Base-by-base conservation (phyloP, 1,140 invertebrate species). In the Drosophila bocki region DNA sequence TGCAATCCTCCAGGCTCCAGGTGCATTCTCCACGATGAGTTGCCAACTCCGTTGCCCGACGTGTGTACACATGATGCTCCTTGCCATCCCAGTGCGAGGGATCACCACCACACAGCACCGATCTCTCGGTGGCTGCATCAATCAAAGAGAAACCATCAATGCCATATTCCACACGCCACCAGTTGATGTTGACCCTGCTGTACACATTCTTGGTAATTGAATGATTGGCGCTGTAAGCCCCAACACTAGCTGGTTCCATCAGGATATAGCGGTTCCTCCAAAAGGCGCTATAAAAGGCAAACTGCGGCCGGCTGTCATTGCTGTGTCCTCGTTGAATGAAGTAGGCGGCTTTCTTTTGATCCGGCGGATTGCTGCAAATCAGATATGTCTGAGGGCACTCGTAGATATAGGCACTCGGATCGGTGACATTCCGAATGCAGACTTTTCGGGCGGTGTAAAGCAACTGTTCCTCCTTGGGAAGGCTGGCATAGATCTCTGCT, bases 1-100 rank as follows among this genome's bases (percentile, higher is more conserved):
- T 84, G 72, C 90, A 91, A 39, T 91, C 82, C 44, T 91, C 90
- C 3, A 91, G 44, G 7, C 59, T 70, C 90, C 90, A 91, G 15
- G 77, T 69, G 70, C 90, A 91, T 37, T 91, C 82, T 2, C 12
- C 47, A 26, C 58, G 76, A 75, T 86, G 51, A 3, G 44, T 17
- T 0, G 17, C 19, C 17, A 91, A 74, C 2, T 80, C 75, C 6
- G 29, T n/a, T 9, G 68, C 76, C 0, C 37, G 47, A 1, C 90
- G 75, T 0, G 90, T 90, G 56, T 91, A 91, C 0, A 86, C 82
- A 75, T 91, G 75, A 6, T 69, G 75, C 56, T 91, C 90, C 29
- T 58, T 58, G 39, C 68, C 56, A 45, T 80, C 75, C 82, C 90
- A 91, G 32, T 83, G 69, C 3, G 29, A 15, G 0, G 82, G 72